These are phyloP conservation scores for Holothuria glaberrima DNA, from an alignment of 35 echinoderm and acorn worm genomes.

Conservation along the genomic window DNA sequence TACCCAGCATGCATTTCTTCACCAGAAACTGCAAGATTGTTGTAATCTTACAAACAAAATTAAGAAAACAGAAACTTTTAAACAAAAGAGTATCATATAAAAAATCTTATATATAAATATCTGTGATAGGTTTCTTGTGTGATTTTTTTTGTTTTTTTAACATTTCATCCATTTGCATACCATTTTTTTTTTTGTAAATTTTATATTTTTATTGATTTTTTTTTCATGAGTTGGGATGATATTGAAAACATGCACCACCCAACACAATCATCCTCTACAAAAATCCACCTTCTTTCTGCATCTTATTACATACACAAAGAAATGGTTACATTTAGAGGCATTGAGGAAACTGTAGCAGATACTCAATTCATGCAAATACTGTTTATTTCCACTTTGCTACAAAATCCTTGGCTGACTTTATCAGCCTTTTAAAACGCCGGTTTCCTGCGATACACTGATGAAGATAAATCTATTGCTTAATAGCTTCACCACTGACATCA, in stretches of 20 bases:
- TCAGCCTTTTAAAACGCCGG: background rate
- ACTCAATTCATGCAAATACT: slow-evolving; percentile 45
- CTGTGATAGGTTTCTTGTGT: background rate
- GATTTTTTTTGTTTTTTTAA: background rate
- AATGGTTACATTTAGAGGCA: background rate
- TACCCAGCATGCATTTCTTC: background rate
- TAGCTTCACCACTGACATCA: background rate
- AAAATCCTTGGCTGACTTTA: too few species aligned
- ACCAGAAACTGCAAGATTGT: too few species aligned
- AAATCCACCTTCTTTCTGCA: background rate
- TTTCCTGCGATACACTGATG: background rate
- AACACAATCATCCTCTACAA: background rate
- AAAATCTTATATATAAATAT: slow-evolving; percentile 64
- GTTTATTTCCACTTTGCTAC: background rate
- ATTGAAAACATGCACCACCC: background rate
- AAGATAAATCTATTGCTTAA: background rate
- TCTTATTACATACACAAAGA: background rate
- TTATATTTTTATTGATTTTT: background rate
- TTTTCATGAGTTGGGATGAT: background rate
- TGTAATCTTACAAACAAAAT: too few species aligned
- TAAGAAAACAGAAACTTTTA: background rate
- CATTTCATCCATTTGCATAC: background rate
- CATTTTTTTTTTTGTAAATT: background rate
- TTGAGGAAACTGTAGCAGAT: slow-evolving; percentile 16
- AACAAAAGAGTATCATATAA: slow-evolving; percentile 27